phyloP scores from a whole-genome alignment of 2,113 vertebrate species.

The Nothobranchius kuhntae region DNA sequence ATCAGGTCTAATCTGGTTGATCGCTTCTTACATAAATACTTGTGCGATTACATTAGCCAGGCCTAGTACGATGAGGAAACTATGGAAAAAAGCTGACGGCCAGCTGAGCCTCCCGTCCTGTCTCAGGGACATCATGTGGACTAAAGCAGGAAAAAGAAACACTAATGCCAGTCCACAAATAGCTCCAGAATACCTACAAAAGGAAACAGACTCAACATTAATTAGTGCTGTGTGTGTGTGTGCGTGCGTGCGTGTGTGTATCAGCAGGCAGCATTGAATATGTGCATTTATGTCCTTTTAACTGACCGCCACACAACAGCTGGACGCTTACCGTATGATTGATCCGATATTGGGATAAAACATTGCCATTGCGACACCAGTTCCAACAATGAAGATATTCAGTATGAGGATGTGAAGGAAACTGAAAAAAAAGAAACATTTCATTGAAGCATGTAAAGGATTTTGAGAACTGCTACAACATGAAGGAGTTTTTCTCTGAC shows the following conservation, averaged over 20 bases:
- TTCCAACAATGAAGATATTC: conserved; percentile 85
- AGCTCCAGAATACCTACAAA: conserved; percentile 90
- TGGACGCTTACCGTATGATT: conserved; percentile 86
- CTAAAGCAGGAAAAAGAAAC: conserved; percentile 89
- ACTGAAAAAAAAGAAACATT: conserved; percentile 67
- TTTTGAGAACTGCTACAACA: too few relatives aligned
- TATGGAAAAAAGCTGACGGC: conserved; percentile 83
- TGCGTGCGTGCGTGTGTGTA: too few relatives aligned
- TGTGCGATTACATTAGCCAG: conserved; percentile 89
- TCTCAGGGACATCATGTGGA: conserved; percentile 85
- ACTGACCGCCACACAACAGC: too few relatives aligned
- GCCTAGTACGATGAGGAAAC: conserved; percentile 88
- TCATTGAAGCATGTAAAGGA: too few relatives aligned
- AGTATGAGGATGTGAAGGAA: conserved; percentile 86
- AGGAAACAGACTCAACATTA: conserved; percentile 11
- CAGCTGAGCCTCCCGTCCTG: conserved; percentile 81
- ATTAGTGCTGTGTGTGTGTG: too few relatives aligned
- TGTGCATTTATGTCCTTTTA: too few relatives aligned
- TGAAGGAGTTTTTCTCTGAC: too few relatives aligned
- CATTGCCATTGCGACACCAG: conserved; percentile 88
- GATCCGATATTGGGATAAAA: conserved; percentile 96
- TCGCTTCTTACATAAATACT: conserved; percentile 84
- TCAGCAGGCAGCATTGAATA: too few relatives aligned
- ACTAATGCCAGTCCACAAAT: conserved; percentile 92
- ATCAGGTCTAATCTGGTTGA: too few relatives aligned